Conservation (phyloP, 2,888 invertebrate species). For the Tortricodes alternella region DNA sequence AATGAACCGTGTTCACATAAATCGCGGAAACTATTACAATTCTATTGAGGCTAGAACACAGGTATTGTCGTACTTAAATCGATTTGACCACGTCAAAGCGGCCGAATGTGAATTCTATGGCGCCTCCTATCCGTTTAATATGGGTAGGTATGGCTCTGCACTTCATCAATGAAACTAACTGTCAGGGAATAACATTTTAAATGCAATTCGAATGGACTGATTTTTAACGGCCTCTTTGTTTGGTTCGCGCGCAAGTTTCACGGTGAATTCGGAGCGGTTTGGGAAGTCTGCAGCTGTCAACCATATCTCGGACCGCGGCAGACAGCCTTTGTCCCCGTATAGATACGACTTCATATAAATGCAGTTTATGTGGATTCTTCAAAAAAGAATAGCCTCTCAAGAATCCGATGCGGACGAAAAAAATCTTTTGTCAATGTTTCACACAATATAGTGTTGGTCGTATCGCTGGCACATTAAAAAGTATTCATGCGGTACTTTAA, state of each 20-base stretch:
- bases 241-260: constrained; percentile 67
- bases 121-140: constrained; percentile 51
- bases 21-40: constrained; percentile 64
- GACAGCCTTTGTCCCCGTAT: constrained; percentile 64
- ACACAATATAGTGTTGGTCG: constrained; percentile 75
- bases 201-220: constrained; percentile 66
- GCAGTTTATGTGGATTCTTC: constrained; percentile 78
- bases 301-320: constrained; percentile 68
- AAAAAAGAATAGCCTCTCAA: constrained; percentile 72
- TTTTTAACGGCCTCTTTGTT: constrained; percentile 71
- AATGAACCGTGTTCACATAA: constrained; percentile 66
- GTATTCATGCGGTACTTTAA: constrained; percentile 79
- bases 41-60: constrained; percentile 58
- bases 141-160: constrained; percentile 68
- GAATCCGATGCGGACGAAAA: constrained; percentile 70
- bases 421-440: constrained; percentile 68
- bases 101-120: constrained; percentile 52
- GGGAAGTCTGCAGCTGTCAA: constrained; percentile 75
- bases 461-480: constrained; percentile 82
- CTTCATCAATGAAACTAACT: constrained; percentile 56
- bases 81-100: constrained; percentile 53
- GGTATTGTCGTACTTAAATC: constrained; percentile 53
- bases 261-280: constrained; percentile 62
- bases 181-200: constrained; percentile 57
- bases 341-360: constrained; percentile 81